Evolutionary conservation across 2,113 vertebrate species (phyloP).

Genomic region (Poeciliopsis prolifica): DNA sequence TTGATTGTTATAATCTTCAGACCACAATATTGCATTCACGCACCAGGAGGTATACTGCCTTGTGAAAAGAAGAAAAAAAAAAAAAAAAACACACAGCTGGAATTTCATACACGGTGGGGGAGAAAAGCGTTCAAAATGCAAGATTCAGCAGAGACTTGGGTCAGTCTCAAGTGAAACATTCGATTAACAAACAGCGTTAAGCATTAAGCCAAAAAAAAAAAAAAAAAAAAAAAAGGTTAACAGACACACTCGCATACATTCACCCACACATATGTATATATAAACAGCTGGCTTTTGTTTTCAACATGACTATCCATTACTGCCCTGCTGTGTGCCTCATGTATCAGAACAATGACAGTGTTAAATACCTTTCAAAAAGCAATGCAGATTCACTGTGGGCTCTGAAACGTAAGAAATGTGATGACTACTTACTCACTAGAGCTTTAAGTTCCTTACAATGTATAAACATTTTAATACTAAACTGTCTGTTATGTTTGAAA

Average conservation of each 20-base stretch:
- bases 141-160: constrained; percentile 63
- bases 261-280: constrained; percentile 77
- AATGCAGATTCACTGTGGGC: constrained; percentile 58
- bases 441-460: constrained; percentile 67
- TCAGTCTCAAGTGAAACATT: constrained; percentile 74
- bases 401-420: constrained; percentile 68
- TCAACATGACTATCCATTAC: constrained; percentile 71
- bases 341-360: constrained; percentile 69
- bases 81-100: constrained; percentile 60
- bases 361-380: constrained; percentile 64
- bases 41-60: constrained; percentile 70
- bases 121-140: constrained; percentile 67
- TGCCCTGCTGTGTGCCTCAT: constrained; percentile 67
- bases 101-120: constrained; percentile 65
- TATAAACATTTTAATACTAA: constrained; percentile 76
- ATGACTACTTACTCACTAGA: constrained; percentile 67
- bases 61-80: constrained; percentile 55
- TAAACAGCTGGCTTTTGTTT: constrained; percentile 80
- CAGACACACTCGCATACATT: constrained; percentile 58
- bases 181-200: constrained; percentile 76
- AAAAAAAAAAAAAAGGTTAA: constrained; percentile 52
- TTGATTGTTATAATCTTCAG: constrained; percentile 79
- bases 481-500: constrained; percentile 63
- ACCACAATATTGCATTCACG: constrained; percentile 76
- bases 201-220: constrained; percentile 69